Conservation (phyloP, 1,140 invertebrate genomes). For the Panulirus ornatus region DNA sequence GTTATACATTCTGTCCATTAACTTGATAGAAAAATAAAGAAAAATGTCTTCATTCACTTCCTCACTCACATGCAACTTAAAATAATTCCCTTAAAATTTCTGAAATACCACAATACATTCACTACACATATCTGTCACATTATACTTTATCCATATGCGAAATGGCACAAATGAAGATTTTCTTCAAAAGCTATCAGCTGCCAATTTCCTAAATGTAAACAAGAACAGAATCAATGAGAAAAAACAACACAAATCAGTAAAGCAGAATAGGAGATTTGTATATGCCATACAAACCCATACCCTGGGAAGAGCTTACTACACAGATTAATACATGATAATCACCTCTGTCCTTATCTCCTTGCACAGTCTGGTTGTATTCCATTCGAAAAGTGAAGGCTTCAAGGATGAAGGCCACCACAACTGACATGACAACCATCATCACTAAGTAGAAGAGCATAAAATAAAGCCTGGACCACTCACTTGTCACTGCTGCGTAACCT, state of each 20-base stretch:
- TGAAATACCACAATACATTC: too few species aligned
- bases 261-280: not conserved
- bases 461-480: conserved; percentile 83
- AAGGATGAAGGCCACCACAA: conserved; percentile 93
- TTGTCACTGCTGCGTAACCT: conserved; percentile 77
- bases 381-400: conserved; percentile 90
- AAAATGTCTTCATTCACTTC: too few species aligned
- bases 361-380: conserved; percentile 73
- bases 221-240: not conserved
- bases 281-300: too few species aligned
- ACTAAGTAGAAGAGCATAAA: conserved; percentile 95
- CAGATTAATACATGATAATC: not conserved
- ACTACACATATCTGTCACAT: too few species aligned
- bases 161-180: too few species aligned
- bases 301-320: not conserved
- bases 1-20: too few species aligned
- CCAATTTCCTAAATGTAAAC: too few species aligned
- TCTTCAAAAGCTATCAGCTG: too few species aligned
- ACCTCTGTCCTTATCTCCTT: conserved; percentile 60
- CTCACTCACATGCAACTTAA: too few species aligned
- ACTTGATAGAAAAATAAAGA: too few species aligned
- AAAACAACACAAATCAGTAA: not conserved
- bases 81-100: too few species aligned
- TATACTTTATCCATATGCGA: too few species aligned
- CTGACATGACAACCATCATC: conserved; percentile 94